Evolutionary conservation across 2,797 vertebrate genomes (phyloP), one percentile per base, ranked within the genome.

Genomic region (Cossypha dichroa): DNA sequence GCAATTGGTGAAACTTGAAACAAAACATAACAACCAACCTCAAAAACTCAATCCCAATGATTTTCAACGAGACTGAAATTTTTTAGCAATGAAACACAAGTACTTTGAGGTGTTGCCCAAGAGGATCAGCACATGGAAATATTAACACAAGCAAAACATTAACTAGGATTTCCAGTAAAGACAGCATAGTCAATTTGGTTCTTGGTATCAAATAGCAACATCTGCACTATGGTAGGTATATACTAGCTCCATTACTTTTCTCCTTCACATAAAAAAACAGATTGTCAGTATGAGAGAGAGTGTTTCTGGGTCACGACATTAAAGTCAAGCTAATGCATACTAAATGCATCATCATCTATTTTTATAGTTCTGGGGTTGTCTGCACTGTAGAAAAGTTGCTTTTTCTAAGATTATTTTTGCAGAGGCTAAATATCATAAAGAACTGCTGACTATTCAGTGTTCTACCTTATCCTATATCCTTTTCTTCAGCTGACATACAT

Each of bases 161-260:
- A 91, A 76, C 56, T 63, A 83, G 67, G 82, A 88, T 91, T 95
- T 96, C 92, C 96, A 93, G 75, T 77, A 90, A 93, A 88, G 85
- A 46, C 58, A 82, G 40, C 52, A 22, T 3, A 73, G 48, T 69
- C 0, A 0, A 14, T 85, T 88, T 73, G 74, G 38, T 52, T 78
- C 58, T 64, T 64, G 17, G 46, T 90, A 75, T 90, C 69, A 90
- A 81, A 95, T 34, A 72, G 88, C 62, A 95, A 86, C 62, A 72
- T 84, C 66, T 95, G 77, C 73, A 51, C 52, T 66, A 54, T 9
- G 5, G 48, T 82, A 88, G 46, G 45, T 40, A 34, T 64, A 38
- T 43, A 43, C 38, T 29, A 68, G 18, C 5, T 33, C 34, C 28
- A 31, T 46, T 41, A 41, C 60, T 63, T 90, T 77, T 67, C 63